Conservation (phyloP, 2,797 vertebrate species). For the Columba guinea region DNA sequence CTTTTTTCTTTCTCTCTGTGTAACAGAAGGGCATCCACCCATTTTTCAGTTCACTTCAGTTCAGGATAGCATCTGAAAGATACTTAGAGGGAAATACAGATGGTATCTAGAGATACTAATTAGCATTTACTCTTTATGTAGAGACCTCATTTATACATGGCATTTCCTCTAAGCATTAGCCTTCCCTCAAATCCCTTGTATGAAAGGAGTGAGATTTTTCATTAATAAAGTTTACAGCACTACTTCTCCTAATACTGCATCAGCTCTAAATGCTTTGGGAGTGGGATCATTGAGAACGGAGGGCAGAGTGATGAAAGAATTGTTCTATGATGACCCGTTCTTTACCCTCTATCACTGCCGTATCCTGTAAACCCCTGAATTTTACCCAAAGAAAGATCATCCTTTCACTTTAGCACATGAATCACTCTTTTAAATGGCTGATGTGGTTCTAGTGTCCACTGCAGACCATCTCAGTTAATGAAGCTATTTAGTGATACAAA, state of each 20-base stretch:
- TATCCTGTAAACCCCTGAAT: background rate
- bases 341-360: background rate
- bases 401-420: background rate
- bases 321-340: background rate
- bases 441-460: background rate
- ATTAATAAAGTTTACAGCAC: background rate
- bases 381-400: background rate
- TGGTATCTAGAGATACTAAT: background rate
- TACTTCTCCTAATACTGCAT: background rate
- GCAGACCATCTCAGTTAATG: background rate
- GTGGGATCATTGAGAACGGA: background rate
- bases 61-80: background rate
- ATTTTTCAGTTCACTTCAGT: background rate
- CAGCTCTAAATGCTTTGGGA: background rate
- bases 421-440: background rate
- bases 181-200: background rate
- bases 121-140: background rate
- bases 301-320: background rate
- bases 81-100: background rate
- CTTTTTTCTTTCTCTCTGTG: background rate
- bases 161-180: background rate
- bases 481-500: background rate
- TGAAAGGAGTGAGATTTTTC: background rate
- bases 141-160: background rate
- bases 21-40: background rate